Base-by-base conservation (phyloP, 2,797 vertebrate genomes). In the Darevskia mixta region DNA sequence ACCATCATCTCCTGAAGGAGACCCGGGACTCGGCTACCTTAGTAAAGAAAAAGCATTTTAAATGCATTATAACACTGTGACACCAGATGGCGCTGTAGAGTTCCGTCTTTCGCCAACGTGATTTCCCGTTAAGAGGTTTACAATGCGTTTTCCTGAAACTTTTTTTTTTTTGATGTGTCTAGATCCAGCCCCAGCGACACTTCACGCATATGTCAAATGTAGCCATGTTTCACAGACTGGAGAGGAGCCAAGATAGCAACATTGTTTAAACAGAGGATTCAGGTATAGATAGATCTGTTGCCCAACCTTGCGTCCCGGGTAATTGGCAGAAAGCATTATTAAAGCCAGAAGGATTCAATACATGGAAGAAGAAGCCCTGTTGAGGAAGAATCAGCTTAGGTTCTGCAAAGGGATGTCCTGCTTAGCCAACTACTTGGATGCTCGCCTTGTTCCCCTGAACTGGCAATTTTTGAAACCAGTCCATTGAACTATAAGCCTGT, bases 311-410 rank as follows among this genome's bases (percentile, higher is more conserved):
- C 13, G 13, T 55, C 13, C 49, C 35, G 45, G 38, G 9, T 76
- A 76, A 77, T 20, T 86, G 61, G 11, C 49, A 78, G 72, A 76
- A 85, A 64, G 61, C 75, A 66, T 67, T n/a, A 86, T 67, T 78
- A 67, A 86, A 67, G 38, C 20, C 27, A 67, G 75, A 78, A 67
- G 45, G 7, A 78, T 49, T 79, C 45, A 67, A 49, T n/a, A 13
- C 23, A 78, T 49, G 75, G 41, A 64, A 85, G 73, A 85, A 66
- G 72, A 43, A 64, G 29, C 72, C 73, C 77, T 41, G 15, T 2
- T 66, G 83, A 78, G 41, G 58, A 85, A 41, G 32, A 67, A 64
- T 23, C 38, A 45, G 49, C 35, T 32, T 38, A 61, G 38, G 10
- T 85, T 66, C 58, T 49, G 18, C 43, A 45, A 77, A 67, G 20